Conservation (phyloP, 2,888 invertebrate species). For the Pollenia griseotomentosa region DNA sequence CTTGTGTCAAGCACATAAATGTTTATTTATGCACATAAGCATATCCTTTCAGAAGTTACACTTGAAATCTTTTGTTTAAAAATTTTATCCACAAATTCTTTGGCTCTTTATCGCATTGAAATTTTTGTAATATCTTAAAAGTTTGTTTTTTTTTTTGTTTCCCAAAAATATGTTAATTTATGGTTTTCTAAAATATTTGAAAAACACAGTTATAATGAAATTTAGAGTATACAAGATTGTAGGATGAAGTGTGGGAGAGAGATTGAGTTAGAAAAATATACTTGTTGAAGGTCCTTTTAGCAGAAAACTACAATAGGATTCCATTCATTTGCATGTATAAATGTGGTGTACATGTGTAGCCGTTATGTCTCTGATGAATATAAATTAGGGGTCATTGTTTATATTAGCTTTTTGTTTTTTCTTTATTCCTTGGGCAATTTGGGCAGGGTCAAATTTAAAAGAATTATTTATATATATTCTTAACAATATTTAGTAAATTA, state of each 20-base stretch:
- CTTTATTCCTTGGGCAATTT: background rate
- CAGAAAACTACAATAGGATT: background rate
- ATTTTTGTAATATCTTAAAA: slow-evolving; percentile 31
- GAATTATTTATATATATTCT: no score
- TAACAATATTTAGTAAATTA: no score
- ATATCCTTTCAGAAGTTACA: background rate
- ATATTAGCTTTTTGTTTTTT: background rate
- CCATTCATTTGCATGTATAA: background rate
- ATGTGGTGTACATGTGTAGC: slow-evolving; percentile 1
- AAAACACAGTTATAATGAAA: background rate
- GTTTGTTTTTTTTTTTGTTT: background rate
- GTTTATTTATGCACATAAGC: slow-evolving; percentile 33
- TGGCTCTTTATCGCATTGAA: slow-evolving; percentile 27
- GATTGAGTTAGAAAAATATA: background rate
- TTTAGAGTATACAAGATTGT: no score
- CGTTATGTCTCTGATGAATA: background rate
- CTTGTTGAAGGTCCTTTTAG: slow-evolving; percentile 32
- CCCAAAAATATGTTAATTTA: slow-evolving; percentile 48
- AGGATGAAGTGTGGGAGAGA: background rate
- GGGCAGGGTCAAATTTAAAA: no score
- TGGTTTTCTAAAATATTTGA: slow-evolving; percentile 15
- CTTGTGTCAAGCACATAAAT: slow-evolving; percentile 65
- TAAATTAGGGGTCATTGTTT: background rate
- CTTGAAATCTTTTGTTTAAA: slow-evolving; percentile 2
- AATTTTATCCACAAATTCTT: background rate